These are phyloP conservation scores for Romanogobio albipinnatus DNA, from an alignment of 2,113 vertebrate species.

Conservation along the genomic window DNA sequence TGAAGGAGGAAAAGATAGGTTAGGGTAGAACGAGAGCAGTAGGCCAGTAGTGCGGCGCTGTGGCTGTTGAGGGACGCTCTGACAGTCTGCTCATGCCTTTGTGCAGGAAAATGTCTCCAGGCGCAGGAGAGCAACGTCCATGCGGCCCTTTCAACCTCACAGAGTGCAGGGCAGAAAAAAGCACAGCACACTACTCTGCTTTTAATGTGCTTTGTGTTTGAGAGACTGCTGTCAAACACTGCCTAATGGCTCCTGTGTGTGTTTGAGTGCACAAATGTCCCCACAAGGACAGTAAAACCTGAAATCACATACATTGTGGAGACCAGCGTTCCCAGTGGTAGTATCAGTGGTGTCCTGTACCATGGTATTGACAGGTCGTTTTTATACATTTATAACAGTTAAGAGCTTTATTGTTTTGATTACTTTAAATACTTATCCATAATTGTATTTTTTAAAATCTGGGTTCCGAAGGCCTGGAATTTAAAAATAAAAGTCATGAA, in stretches of 20 bases:
- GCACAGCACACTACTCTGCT: conserved; percentile 64
- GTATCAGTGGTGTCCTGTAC: not conserved
- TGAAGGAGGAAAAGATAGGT: conserved; percentile 49
- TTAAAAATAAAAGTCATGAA: not conserved
- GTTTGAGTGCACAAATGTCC: conserved; percentile 54
- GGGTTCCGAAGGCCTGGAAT: not conserved
- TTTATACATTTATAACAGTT: not conserved
- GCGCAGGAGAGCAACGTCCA: conserved; percentile 63
- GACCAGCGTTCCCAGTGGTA: not conserved
- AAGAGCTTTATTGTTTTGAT: not conserved
- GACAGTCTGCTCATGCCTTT: conserved; percentile 69
- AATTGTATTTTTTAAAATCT: not conserved
- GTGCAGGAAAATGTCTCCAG: conserved; percentile 75
- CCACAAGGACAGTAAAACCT: conserved; percentile 3
- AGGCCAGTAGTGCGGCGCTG: conserved; percentile 34
- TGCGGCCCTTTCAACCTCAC: conserved; percentile 65
- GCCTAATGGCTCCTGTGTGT: conserved; percentile 57
- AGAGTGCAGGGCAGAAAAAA: conserved; percentile 69
- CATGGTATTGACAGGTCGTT: not conserved
- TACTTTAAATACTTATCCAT: not conserved
- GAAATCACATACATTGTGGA: not conserved
- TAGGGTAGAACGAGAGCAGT: not conserved
- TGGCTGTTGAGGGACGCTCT: conserved; percentile 50
- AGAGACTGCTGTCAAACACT: conserved; percentile 50
- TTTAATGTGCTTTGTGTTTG: conserved; percentile 37